phyloP scores from a whole-genome alignment of 1,140 invertebrate species.

The Penaeus vannamei region DNA sequence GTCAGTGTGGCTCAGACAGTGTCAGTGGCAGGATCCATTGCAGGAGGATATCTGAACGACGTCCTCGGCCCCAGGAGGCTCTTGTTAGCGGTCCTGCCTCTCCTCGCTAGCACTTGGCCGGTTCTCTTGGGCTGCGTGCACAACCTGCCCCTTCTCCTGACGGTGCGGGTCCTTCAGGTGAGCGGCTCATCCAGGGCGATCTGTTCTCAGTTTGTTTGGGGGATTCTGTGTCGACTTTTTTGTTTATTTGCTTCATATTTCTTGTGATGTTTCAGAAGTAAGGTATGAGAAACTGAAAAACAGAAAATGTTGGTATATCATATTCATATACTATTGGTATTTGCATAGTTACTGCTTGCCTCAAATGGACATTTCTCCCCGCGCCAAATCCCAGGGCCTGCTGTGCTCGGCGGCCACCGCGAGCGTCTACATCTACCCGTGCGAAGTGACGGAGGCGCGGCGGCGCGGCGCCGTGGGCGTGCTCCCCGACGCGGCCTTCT shows the following conservation, averaged over 20 bases:
- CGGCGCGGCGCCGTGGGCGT: conserved; percentile 43
- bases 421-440: conserved; percentile 52
- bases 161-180: conserved; percentile 52
- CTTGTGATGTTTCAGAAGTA: too few relatives aligned
- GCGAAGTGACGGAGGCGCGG: conserved; percentile 47
- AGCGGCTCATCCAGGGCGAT: too few relatives aligned
- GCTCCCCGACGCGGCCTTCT: conserved; percentile 48
- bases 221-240: too few relatives aligned
- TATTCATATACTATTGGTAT: too few relatives aligned
- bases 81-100: conserved; percentile 38
- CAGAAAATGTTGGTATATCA: too few relatives aligned
- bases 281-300: too few relatives aligned
- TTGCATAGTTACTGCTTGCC: too few relatives aligned
- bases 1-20: conserved; percentile 47
- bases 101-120: conserved; percentile 41
- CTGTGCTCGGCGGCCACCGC: conserved; percentile 6
- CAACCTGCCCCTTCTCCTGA: conserved; percentile 25
- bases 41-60: conserved; percentile 50
- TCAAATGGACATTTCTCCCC: not conserved
- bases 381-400: conserved; percentile 42
- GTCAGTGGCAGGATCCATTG: conserved; percentile 47
- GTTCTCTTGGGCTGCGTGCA: conserved; percentile 13
- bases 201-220: too few relatives aligned
- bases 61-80: conserved; percentile 42
- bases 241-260: too few relatives aligned